Percentiles rank a stretch among this genome's conserved stretches.
Conservation (phyloP, 2,888 invertebrate genomes). For the Drosophila stalkeri region DNA sequence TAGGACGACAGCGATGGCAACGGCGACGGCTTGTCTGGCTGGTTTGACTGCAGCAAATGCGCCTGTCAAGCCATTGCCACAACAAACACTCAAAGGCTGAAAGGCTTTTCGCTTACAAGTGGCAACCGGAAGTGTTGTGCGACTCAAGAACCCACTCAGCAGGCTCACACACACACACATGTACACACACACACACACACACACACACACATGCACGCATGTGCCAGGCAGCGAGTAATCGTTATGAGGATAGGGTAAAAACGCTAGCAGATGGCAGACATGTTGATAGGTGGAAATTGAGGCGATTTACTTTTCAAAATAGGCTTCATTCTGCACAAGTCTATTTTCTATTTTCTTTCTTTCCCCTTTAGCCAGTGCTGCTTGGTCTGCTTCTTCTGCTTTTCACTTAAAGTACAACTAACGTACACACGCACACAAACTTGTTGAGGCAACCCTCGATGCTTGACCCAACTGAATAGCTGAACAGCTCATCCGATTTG, state of each 20-base stretch:
- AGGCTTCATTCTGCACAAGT: conserved; percentile 42
- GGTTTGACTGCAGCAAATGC: conserved; percentile 41
- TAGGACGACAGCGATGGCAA: neutral
- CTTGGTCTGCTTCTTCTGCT: neutral
- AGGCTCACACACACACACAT: conserved; percentile 33
- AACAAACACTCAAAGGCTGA: conserved; percentile 78
- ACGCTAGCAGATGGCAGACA: conserved; percentile 64
- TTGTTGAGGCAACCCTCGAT: conserved; percentile 26
- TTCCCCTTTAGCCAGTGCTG: neutral
- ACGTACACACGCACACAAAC: conserved; percentile 5
- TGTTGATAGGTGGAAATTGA: conserved; percentile 80
- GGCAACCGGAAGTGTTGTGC: conserved; percentile 81
- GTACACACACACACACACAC: conserved; percentile 16
- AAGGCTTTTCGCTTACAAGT: conserved; percentile 79
- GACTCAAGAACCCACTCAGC: conserved; percentile 76
- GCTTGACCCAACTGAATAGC: conserved; percentile 17
- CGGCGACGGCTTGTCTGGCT: conserved; percentile 2
- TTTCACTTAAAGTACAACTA: conserved; percentile 33
- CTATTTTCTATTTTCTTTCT: neutral
- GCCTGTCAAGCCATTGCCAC: conserved; percentile 60
- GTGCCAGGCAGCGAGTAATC: neutral
- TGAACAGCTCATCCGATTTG: conserved; percentile 27
- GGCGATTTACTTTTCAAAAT: conserved; percentile 74
- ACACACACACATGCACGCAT: conserved; percentile 3
- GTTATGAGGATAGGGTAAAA: conserved; percentile 3